A percentile compares a stretch with the other conserved stretches of the same genome.
Conservation (phyloP, 2,888 invertebrate species). For the Drosophila histrio region DNA sequence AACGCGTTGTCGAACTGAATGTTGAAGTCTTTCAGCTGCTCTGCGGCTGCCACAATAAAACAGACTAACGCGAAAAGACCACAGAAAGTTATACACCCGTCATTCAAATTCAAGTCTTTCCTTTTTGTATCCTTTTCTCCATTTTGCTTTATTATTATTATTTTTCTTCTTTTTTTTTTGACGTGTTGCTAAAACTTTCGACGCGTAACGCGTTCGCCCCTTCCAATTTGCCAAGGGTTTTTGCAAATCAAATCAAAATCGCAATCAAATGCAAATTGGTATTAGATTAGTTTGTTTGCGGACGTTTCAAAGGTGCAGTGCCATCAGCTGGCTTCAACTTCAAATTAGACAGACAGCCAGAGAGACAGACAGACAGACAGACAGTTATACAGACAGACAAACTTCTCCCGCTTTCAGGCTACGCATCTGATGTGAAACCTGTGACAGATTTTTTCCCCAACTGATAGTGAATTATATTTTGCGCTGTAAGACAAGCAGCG, state of each 20-base stretch:
- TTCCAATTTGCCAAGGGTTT: conserved; percentile 4
- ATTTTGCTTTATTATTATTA: neutral
- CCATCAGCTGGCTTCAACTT: conserved; percentile 54
- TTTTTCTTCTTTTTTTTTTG: conserved; percentile 12
- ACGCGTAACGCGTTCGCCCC: conserved; percentile 39
- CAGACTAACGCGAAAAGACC: conserved; percentile 45
- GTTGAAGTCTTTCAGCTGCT: conserved; percentile 49
- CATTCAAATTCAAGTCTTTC: conserved; percentile 28
- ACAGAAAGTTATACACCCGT: conserved; percentile 53
- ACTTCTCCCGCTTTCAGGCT: conserved; percentile 9
- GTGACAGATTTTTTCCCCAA: conserved; percentile 56
- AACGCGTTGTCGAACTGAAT: conserved; percentile 38
- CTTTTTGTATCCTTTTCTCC: conserved; percentile 20
- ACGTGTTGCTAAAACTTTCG: conserved; percentile 48
- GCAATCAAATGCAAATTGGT: conserved; percentile 79
- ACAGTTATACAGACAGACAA: neutral
- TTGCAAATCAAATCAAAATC: conserved; percentile 70
- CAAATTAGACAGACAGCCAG: conserved; percentile 55
- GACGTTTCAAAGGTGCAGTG: conserved; percentile 42
- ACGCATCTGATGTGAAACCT: conserved; percentile 63
- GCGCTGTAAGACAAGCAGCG: conserved; percentile 25
- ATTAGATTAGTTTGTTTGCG: conserved; percentile 78
- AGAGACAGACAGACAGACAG: conserved; percentile 1
- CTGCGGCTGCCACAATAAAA: conserved; percentile 42
- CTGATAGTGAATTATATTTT: conserved; percentile 62